A percentile compares a stretch with the other conserved stretches of the same genome.
Conservation (phyloP, 2,113 vertebrate species). For the Sander vitreus region DNA sequence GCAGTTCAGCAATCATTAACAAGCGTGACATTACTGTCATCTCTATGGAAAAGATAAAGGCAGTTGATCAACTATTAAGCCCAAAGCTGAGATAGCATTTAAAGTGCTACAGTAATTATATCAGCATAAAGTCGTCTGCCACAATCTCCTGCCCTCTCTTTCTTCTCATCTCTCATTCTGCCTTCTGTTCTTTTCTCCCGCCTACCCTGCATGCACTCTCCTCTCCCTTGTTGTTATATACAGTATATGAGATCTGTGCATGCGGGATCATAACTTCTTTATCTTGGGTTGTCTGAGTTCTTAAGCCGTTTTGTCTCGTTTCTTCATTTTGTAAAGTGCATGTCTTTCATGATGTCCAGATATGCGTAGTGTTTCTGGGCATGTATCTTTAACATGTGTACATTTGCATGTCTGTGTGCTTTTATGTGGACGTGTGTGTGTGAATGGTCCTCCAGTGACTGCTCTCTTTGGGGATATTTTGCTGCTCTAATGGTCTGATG, state of each 20-base stretch:
- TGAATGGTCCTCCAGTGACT: not conserved
- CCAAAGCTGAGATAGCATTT: conserved; percentile 48
- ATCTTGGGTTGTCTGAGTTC: conserved; percentile 9
- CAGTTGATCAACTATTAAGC: conserved; percentile 63
- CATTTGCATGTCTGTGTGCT: not conserved
- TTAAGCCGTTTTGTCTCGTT: conserved; percentile 2
- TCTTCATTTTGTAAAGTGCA: conserved; percentile 25
- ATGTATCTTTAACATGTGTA: not conserved
- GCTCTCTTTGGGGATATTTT: conserved; percentile 54
- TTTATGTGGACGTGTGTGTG: not conserved
- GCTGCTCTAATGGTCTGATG: conserved; percentile 66
- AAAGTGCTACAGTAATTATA: conserved; percentile 54
- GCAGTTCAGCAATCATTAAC: conserved; percentile 55
- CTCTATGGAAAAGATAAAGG: conserved; percentile 49
- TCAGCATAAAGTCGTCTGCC: not conserved
- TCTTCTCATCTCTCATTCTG: not conserved
- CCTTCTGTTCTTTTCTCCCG: conserved; percentile 6
- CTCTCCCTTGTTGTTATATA: not conserved
- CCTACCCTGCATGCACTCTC: not conserved
- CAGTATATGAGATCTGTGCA: conserved; percentile 10
- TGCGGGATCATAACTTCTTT: conserved; percentile 13
- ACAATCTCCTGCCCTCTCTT: not conserved
- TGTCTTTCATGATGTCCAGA: conserved; percentile 28
- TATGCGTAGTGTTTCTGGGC: not conserved
- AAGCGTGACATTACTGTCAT: conserved; percentile 44